phyloP scores from a whole-genome alignment of 2,888 invertebrate genomes.

The Melipona beecheii region DNA sequence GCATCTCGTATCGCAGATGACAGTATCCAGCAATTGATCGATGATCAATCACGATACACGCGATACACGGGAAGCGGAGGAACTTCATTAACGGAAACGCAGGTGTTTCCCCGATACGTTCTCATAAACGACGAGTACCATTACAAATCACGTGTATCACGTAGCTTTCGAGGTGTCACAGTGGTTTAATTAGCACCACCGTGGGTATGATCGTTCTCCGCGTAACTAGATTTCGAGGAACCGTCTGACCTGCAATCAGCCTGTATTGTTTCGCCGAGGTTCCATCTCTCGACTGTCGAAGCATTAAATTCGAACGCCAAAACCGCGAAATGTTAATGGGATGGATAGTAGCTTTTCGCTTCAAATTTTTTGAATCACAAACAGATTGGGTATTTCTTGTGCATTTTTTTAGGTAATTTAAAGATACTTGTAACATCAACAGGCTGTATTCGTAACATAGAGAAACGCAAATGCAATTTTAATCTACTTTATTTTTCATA shows the following conservation, averaged over 20 bases:
- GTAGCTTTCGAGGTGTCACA: conserved; percentile 25
- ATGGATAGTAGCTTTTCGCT: not conserved
- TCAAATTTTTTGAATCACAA: not conserved
- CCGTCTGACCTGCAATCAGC: not conserved
- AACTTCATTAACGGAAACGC: conserved; percentile 51
- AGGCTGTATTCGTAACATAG: too few species aligned
- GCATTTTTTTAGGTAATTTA: too few species aligned
- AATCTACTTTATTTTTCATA: too few species aligned
- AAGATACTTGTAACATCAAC: too few species aligned
- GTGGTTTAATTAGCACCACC: conserved; percentile 46
- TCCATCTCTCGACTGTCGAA: not conserved
- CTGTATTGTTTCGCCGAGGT: not conserved
- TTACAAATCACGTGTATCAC: conserved; percentile 44
- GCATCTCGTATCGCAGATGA: too few species aligned
- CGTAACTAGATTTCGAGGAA: conserved; percentile 14
- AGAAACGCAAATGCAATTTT: too few species aligned
- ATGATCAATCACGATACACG: conserved; percentile 38
- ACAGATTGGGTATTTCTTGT: too few species aligned
- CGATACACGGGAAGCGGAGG: conserved; percentile 22
- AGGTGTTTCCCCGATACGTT: conserved; percentile 33
- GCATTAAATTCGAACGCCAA: not conserved
- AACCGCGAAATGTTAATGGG: not conserved
- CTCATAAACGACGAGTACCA: conserved; percentile 47
- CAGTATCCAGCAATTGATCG: conserved; percentile 22
- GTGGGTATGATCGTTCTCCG: conserved; percentile 28